Conservation (phyloP, 1,140 invertebrate genomes). For the Habropoda laboriosa region DNA sequence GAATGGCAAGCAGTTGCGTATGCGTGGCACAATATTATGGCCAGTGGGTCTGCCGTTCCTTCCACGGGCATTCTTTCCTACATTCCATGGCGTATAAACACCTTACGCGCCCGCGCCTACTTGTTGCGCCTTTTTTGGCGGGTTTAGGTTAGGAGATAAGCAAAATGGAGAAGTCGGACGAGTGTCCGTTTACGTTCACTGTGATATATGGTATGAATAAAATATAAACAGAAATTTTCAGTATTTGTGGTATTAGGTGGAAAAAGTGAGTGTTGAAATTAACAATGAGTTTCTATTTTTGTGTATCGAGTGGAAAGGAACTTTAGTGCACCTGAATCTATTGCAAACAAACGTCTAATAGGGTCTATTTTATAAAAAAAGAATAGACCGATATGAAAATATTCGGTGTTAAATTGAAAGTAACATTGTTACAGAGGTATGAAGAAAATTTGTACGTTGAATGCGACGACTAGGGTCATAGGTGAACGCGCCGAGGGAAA, state of each 20-base stretch:
- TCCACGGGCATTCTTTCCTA: constrained; percentile 30
- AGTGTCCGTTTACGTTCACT: neutral
- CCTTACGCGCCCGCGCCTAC: neutral
- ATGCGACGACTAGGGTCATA: neutral
- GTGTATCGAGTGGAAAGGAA: too few relatives aligned
- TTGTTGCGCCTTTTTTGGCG: constrained; percentile 22
- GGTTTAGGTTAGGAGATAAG: neutral
- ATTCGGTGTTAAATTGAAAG: too few relatives aligned
- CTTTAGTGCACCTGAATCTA: too few relatives aligned
- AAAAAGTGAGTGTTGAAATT: neutral
- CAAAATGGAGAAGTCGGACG: neutral
- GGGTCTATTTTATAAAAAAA: too few relatives aligned
- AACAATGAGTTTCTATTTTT: too few relatives aligned
- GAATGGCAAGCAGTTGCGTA: constrained; percentile 19
- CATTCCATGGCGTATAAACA: neutral
- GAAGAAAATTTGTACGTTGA: neutral
- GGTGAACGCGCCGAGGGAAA: neutral
- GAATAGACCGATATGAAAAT: too few relatives aligned
- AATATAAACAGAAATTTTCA: neutral
- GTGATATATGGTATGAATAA: neutral
- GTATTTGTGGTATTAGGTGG: neutral
- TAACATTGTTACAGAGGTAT: too few relatives aligned
- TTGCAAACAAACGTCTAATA: too few relatives aligned
- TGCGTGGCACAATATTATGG: constrained; percentile 21
- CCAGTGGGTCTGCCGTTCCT: constrained; percentile 8